Evolutionary conservation across 2,888 invertebrate genomes (phyloP).

Genomic region (Pachycephus smyrnensis): DNA sequence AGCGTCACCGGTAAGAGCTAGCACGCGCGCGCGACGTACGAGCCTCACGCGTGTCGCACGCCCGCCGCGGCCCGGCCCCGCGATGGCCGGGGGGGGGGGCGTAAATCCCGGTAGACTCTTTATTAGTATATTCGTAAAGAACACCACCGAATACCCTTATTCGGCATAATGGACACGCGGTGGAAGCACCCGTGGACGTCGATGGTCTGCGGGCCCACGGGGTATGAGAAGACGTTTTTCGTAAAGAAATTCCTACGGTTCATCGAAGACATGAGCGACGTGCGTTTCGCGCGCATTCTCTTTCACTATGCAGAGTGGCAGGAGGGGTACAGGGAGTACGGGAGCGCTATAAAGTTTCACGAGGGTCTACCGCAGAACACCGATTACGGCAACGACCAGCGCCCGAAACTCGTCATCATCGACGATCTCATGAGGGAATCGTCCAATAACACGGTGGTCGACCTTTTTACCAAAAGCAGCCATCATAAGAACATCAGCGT

Average conservation of each 20-base stretch:
- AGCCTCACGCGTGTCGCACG: too few species aligned
- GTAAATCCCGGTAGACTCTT: too few species aligned
- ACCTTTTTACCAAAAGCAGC: conserved; percentile 18
- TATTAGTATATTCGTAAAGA: not conserved
- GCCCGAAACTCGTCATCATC: conserved; percentile 12
- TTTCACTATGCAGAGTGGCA: conserved; percentile 15
- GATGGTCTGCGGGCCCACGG: conserved; percentile 8
- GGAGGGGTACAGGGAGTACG: not conserved
- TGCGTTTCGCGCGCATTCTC: not conserved
- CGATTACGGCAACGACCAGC: conserved; percentile 9
- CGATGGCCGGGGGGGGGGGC: not conserved
- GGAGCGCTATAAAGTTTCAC: conserved; percentile 3
- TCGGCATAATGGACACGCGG: conserved; percentile 7
- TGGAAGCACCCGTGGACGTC: conserved; percentile 15
- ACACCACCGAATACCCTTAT: not conserved
- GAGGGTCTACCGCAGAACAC: conserved; percentile 8
- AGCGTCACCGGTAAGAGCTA: too few species aligned
- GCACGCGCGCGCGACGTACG: too few species aligned
- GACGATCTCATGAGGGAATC: conserved; percentile 23
- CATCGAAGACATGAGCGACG: not conserved
- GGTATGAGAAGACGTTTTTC: not conserved
- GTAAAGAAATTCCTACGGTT: not conserved
- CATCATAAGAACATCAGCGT: conserved; percentile 23
- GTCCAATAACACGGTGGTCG: conserved; percentile 6
- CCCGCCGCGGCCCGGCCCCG: too few species aligned